A percentile compares a stretch with the other conserved stretches of the same genome.
These are phyloP conservation scores for Grus americana DNA, from an alignment of 2,113 vertebrate genomes.

Conservation along the genomic window DNA sequence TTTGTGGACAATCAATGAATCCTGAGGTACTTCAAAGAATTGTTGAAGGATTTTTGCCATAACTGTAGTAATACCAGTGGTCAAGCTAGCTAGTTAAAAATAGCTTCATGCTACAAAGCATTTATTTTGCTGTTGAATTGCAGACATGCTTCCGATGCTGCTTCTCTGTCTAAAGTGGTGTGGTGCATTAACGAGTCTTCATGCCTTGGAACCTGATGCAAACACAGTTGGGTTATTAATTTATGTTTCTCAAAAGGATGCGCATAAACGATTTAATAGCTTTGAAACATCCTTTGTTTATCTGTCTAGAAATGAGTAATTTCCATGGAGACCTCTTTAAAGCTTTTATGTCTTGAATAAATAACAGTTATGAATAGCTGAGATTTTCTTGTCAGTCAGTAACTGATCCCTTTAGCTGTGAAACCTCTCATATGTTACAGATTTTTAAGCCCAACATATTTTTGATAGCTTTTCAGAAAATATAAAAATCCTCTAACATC, in stretches of 20 bases:
- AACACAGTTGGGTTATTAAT: not conserved
- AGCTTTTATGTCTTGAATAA: not conserved
- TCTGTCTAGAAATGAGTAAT: not conserved
- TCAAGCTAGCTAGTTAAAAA: not conserved
- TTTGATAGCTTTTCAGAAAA: not conserved
- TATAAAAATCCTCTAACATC: not conserved
- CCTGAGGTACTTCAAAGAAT: not conserved
- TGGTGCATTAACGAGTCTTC: not conserved
- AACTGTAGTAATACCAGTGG: not conserved
- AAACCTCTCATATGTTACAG: not conserved
- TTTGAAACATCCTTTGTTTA: not conserved
- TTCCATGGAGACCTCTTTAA: not conserved
- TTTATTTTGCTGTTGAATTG: not conserved
- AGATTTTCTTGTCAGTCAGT: not conserved
- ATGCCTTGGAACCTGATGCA: not conserved
- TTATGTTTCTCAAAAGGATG: not conserved
- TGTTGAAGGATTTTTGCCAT: not conserved
- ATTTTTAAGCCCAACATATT: not conserved
- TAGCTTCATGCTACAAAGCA: not conserved
- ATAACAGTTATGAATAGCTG: not conserved
- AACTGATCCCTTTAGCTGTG: not conserved
- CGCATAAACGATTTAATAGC: not conserved
- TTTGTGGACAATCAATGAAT: not conserved
- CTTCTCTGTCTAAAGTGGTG: not conserved
- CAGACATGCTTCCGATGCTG: rapidly evolving